Percentiles rank a stretch among this genome's conserved stretches.
Evolutionary conservation across 2,888 invertebrate species (phyloP).

Genomic region (Tetragonisca angustula): DNA sequence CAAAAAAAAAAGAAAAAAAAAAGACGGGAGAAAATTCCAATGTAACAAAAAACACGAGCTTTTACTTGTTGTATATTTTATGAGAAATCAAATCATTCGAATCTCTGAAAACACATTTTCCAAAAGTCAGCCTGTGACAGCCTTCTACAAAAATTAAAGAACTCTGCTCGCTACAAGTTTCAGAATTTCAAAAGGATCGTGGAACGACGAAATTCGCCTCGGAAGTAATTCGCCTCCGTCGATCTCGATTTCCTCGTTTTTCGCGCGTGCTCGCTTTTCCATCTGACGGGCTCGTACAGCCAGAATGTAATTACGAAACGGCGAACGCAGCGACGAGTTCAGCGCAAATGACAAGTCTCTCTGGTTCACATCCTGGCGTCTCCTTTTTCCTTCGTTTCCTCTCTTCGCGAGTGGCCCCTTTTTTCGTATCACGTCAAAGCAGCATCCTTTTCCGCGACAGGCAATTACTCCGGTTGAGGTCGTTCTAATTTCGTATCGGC

Average conservation of each 20-base stretch:
- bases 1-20: too few relatives aligned
- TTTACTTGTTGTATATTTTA: too few relatives aligned
- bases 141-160: too few relatives aligned
- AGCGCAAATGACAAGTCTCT: conserved; percentile 57
- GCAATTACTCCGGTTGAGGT: conserved; percentile 23
- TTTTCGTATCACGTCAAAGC: conserved; percentile 15
- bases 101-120: too few relatives aligned
- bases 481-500: conserved; percentile 51
- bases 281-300: conserved; percentile 17
- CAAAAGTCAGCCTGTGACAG: too few relatives aligned
- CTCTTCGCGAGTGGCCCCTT: neutral
- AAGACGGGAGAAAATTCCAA: too few relatives aligned
- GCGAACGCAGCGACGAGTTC: conserved; percentile 61
- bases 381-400: conserved; percentile 31
- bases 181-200: neutral
- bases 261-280: conserved; percentile 1
- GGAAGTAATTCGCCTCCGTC: neutral
- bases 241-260: neutral
- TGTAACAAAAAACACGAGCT: too few relatives aligned
- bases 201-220: neutral
- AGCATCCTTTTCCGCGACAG: conserved; percentile 12
- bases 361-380: conserved; percentile 42
- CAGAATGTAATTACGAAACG: conserved; percentile 59
- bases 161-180: too few relatives aligned
- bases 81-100: too few relatives aligned